Conservation (phyloP, 2,113 vertebrate species). For the Amblyopsis rosae region DNA sequence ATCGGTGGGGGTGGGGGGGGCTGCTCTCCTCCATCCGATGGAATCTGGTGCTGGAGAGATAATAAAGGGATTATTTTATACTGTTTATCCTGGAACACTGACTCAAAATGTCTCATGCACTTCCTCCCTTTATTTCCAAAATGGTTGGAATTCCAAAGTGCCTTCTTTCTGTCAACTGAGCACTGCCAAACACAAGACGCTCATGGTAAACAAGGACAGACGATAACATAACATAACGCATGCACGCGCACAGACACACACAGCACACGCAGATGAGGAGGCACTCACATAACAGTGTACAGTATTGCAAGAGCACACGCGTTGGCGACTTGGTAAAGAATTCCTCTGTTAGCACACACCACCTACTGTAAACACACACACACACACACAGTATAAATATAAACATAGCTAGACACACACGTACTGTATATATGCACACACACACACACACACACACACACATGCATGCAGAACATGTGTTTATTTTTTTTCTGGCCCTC, state of each 20-base stretch:
- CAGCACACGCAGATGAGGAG: not conserved
- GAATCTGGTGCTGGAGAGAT: conserved; percentile 91
- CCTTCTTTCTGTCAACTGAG: conserved; percentile 87
- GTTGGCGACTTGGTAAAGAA: not conserved
- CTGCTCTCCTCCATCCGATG: conserved; percentile 82
- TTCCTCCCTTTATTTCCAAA: conserved; percentile 82
- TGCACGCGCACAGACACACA: not conserved
- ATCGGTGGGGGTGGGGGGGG: conserved; percentile 51
- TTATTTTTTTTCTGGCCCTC: conserved; percentile 55
- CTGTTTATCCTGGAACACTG: conserved; percentile 85
- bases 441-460: conserved; percentile 51
- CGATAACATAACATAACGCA: not conserved
- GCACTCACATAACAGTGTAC: not conserved
- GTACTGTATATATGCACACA: conserved; percentile 9
- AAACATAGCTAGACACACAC: conserved; percentile 4
- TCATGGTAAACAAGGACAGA: conserved; percentile 9
- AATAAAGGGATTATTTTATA: conserved; percentile 89
- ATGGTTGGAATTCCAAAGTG: conserved; percentile 86
- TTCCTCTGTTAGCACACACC: not conserved
- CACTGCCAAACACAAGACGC: conserved; percentile 44
- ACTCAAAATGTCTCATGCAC: conserved; percentile 95
- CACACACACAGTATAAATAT: conserved; percentile 7
- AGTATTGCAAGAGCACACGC: not conserved
- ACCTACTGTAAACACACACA: conserved; percentile 2
- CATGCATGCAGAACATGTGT: conserved; percentile 21